These are phyloP conservation scores for Alethe diademata DNA, from an alignment of 2,113 vertebrate species.

Conservation along the genomic window DNA sequence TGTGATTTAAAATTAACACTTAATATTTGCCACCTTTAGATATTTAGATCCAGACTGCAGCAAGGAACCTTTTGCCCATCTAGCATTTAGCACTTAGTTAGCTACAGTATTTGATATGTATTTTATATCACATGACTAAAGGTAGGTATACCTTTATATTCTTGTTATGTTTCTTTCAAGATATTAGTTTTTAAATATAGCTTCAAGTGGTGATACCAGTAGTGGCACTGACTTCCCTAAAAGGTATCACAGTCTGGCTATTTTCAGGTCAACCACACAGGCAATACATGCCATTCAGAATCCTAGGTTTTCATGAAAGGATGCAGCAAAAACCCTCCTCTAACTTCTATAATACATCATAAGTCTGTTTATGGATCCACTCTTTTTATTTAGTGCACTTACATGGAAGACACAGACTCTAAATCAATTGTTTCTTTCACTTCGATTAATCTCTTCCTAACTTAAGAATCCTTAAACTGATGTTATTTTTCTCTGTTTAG, in stretches of 20 bases:
- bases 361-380: background rate
- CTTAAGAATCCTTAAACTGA: background rate
- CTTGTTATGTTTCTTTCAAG: background rate
- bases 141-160: background rate
- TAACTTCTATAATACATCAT: background rate
- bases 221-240: background rate
- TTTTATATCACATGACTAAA: background rate
- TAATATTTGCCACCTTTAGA: background rate
- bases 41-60: background rate
- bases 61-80: background rate
- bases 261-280: background rate
- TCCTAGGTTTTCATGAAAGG: background rate
- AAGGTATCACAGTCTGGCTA: background rate
- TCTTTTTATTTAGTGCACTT: background rate
- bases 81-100: background rate
- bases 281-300: background rate
- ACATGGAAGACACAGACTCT: background rate
- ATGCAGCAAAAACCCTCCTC: background rate
- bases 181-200: background rate
- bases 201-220: background rate
- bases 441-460: background rate
- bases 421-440: background rate
- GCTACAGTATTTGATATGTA: background rate
- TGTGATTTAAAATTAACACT: background rate
- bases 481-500: background rate